Conservation (phyloP, 2,113 vertebrate species). For the Sorex araneus region DNA sequence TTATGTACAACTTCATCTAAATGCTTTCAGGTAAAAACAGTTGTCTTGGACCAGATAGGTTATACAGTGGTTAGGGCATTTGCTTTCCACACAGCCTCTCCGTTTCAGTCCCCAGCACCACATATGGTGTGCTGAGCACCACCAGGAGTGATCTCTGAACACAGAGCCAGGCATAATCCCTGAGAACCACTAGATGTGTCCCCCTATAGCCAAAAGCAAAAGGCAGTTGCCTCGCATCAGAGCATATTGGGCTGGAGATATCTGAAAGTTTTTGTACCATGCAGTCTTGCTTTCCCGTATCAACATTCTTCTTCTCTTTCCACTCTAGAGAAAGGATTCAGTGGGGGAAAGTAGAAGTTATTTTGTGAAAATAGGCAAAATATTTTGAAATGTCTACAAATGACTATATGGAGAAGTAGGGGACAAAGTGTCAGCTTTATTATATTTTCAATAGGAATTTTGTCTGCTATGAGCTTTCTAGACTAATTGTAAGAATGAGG, state of each 20-base stretch:
- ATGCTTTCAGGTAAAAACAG: slow-evolving; percentile 92
- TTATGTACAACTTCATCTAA: slow-evolving; percentile 90
- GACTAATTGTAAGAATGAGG: not conserved
- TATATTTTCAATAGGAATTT: slow-evolving; percentile 51
- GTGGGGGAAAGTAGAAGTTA: slow-evolving; percentile 16
- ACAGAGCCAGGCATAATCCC: too few relatives aligned
- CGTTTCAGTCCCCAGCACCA: too few relatives aligned
- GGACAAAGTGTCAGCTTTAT: slow-evolving; percentile 23
- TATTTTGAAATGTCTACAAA: slow-evolving; percentile 58
- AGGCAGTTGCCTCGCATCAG: not conserved
- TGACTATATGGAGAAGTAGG: slow-evolving; percentile 18
- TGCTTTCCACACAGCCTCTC: too few relatives aligned
- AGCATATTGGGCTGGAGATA: not conserved
- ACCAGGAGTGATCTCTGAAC: too few relatives aligned
- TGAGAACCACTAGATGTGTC: too few relatives aligned
- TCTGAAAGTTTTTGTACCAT: not conserved
- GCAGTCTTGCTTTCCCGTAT: slow-evolving; percentile 13
- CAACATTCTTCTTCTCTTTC: slow-evolving; percentile 41
- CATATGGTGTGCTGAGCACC: too few relatives aligned
- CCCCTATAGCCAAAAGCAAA: too few relatives aligned
- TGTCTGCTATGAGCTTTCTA: slow-evolving; percentile 21
- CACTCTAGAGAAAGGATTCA: slow-evolving; percentile 7
- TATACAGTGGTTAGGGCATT: too few relatives aligned
- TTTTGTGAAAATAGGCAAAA: not conserved
- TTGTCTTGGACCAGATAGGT: not conserved